These are phyloP conservation scores for Leptodactylus fuscus DNA, from an alignment of 2,113 vertebrate genomes.

Conservation along the genomic window DNA sequence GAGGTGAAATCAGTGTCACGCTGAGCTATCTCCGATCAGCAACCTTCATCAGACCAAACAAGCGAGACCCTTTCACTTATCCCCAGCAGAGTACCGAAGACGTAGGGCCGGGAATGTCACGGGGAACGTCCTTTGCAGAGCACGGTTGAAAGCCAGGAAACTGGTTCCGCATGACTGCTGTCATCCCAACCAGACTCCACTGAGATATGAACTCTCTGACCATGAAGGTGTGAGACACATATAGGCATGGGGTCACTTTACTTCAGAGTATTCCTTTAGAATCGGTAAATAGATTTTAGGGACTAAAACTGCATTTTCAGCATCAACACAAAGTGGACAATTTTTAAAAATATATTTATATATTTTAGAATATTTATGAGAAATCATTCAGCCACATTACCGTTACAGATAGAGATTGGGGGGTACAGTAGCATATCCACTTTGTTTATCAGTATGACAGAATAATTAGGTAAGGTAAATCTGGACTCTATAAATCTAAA, in stretches of 20 bases:
- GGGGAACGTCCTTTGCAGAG: conserved; percentile 73
- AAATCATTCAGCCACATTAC: not conserved
- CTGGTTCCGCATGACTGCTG: conserved; percentile 77
- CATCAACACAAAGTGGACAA: not conserved
- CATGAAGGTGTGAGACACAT: conserved; percentile 83
- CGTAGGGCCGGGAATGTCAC: conserved; percentile 79
- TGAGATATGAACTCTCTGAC: conserved; percentile 82
- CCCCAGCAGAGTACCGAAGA: conserved; percentile 81
- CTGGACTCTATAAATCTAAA: not conserved
- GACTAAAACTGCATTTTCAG: conserved; percentile 1
- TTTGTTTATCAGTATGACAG: not conserved
- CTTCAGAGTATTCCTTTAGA: conserved; percentile 68
- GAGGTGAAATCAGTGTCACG: conserved; percentile 65
- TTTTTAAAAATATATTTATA: not conserved
- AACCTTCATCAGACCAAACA: conserved; percentile 68
- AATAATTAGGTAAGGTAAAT: not conserved
- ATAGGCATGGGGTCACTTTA: conserved; percentile 74
- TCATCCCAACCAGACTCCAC: conserved; percentile 69
- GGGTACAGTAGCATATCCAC: not conserved
- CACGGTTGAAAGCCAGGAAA: conserved; percentile 71
- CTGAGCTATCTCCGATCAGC: conserved; percentile 72
- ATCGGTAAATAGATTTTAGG: conserved; percentile 11
- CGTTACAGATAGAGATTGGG: not conserved
- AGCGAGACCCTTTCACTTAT: conserved; percentile 74
- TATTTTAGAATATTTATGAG: conserved; percentile 6